phyloP scores from a whole-genome alignment of 64 coral and sea anemone species.

The Pachyseris speciosa region DNA sequence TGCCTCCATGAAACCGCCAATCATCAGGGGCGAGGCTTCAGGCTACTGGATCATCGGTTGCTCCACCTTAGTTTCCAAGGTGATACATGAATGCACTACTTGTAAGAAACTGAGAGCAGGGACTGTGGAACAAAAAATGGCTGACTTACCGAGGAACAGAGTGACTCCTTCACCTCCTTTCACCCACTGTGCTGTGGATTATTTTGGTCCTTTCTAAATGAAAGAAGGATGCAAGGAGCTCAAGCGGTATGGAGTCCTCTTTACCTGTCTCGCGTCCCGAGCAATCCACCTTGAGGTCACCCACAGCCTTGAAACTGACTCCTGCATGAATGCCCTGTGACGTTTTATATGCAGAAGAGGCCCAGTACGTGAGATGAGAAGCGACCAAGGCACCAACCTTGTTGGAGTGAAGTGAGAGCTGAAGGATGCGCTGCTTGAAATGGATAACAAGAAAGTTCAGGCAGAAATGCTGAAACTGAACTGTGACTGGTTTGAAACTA shows the following conservation, averaged over 20 bases:
- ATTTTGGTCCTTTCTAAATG: neutral
- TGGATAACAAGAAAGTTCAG: neutral
- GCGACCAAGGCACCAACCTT: constrained; percentile 41
- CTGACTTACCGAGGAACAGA: neutral
- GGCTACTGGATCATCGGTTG: neutral
- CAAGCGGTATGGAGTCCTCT: neutral
- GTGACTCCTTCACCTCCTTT: neutral
- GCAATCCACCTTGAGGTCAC: neutral
- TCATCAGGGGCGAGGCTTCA: neutral
- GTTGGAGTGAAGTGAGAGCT: constrained; percentile 8
- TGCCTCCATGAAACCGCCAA: neutral
- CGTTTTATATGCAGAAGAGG: neutral
- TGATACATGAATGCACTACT: neutral
- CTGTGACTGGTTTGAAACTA: neutral
- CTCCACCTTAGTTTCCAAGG: neutral
- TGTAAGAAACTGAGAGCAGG: neutral
- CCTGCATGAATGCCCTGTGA: constrained; percentile 9
- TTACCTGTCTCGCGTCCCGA: neutral
- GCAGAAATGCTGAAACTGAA: neutral
- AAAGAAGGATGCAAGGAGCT: neutral
- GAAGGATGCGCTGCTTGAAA: neutral
- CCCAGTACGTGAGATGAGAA: constrained; percentile 42
- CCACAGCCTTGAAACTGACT: neutral
- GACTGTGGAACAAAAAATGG: neutral
- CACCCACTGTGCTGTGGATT: neutral